Evolutionary conservation across 1,140 invertebrate species (phyloP).

Genomic region (Macrosteles quadrilineatus): DNA sequence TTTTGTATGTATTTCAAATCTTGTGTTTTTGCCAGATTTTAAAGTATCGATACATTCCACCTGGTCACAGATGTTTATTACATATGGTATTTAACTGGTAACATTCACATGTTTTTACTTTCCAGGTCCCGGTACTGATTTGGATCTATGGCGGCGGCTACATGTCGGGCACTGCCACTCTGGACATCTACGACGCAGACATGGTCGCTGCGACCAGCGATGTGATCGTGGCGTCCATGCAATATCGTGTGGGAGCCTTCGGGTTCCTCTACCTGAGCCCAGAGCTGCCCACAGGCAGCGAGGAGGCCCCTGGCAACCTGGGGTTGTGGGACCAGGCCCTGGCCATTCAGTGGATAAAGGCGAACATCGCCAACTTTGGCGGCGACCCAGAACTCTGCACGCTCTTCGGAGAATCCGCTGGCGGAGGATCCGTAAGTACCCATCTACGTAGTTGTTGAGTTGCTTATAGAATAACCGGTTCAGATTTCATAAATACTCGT

Average conservation of each 20-base stretch:
- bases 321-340: constrained; percentile 88
- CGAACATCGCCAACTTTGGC: constrained; percentile 88
- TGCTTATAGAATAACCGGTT: no score
- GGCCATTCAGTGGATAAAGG: constrained; percentile 89
- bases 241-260: constrained; percentile 88
- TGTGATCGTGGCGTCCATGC: constrained; percentile 84
- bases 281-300: constrained; percentile 44
- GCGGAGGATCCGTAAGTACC: constrained; percentile 78
- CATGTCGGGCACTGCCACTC: constrained; percentile 86
- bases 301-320: constrained; percentile 69
- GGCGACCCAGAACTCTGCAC: constrained; percentile 92
- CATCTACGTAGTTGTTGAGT: no score
- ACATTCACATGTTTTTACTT: not conserved
- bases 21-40: no score
- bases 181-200: constrained; percentile 87
- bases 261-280: constrained; percentile 78
- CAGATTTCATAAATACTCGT: no score
- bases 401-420: constrained; percentile 91
- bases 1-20: no score
- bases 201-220: constrained; percentile 80
- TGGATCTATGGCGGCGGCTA: constrained; percentile 94
- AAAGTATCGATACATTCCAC: no score
- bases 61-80: no score
- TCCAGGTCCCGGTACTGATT: constrained; percentile 75
- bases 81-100: no score